A percentile compares a stretch with the other conserved stretches of the same genome.
These are phyloP conservation scores for Psix sp. DNA, from an alignment of 1,140 invertebrate genomes.

Conservation along the genomic window DNA sequence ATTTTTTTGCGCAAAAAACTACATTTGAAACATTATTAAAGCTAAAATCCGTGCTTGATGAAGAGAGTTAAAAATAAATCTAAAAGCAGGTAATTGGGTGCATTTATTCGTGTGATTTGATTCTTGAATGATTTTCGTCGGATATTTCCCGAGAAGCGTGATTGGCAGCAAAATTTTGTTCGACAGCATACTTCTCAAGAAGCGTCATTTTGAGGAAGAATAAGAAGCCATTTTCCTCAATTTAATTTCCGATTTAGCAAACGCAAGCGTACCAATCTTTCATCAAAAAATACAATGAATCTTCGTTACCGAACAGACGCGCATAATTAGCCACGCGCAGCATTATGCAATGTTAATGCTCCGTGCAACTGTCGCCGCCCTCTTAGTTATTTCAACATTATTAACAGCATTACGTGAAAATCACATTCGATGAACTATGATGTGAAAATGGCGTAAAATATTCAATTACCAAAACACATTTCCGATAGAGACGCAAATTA, in stretches of 20 bases:
- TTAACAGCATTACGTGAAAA: slow-evolving; percentile 9
- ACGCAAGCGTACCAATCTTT: slow-evolving; percentile 24
- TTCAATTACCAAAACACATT: not conserved
- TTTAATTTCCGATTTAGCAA: slow-evolving; percentile 16
- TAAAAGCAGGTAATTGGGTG: too few species aligned
- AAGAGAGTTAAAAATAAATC: too few species aligned
- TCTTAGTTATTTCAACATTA: slow-evolving; percentile 21
- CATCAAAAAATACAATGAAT: slow-evolving; percentile 35
- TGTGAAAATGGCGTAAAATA: too few species aligned
- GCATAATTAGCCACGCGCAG: slow-evolving; percentile 20
- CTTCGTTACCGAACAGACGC: slow-evolving; percentile 26
- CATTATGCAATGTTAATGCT: slow-evolving; percentile 36
- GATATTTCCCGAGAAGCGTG: too few species aligned
- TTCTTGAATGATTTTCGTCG: slow-evolving; percentile 7
- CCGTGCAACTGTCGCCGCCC: slow-evolving; percentile 22
- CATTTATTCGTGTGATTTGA: too few species aligned
- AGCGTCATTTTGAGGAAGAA: slow-evolving; percentile 26
- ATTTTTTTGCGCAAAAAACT: too few species aligned
- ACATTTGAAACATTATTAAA: too few species aligned
- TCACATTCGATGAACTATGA: slow-evolving; percentile 7
- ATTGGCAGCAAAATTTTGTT: slow-evolving; percentile 26
- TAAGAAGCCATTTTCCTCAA: slow-evolving; percentile 33
- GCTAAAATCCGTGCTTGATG: too few species aligned
- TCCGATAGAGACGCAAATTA: not conserved
- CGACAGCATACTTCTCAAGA: slow-evolving; percentile 16